Base-by-base conservation (phyloP, 2,113 vertebrate genomes). In the Thunnus maccoyii region DNA sequence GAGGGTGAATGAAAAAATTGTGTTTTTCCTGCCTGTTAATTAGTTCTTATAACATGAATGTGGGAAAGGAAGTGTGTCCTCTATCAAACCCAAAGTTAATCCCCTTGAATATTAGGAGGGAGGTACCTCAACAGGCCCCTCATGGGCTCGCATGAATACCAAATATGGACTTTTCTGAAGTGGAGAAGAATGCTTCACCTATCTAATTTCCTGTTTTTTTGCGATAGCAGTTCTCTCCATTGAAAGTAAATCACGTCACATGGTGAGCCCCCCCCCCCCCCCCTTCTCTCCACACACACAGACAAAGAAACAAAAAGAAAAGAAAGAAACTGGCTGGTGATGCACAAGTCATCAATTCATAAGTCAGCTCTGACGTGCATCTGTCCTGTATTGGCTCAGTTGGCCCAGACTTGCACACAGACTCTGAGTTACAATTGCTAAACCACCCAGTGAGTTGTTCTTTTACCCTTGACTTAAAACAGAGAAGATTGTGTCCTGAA, bases 381-480 rank as follows among this genome's bases (percentile, higher is more conserved):
- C 50, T 67, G 72, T 62, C 69, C n/a, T 74, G 47, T 50, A 12
- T 22, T 12, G 30, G 61, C 72, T 78, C 56, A 70, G 32, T 51
- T 73, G 71, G 67, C 52, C 10, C 61, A 44, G 36, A 46, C 36
- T 52, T 25, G 58, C 14, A 36, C 18, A 15, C 60, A 72, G 3
- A 65, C 60, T 84, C 30, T 36, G 52, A 83, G 16, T 61, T 68
- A 77, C 80, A 74, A 80, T 66, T 76, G 74, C 57, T 86, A 85
- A 88, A 78, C 79, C 84, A 84, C 78, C 80, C 80, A 68, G 78
- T 60, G 64, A 73, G 72, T 75, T 87, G 46, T 86, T 88, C 80
- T 87, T 89, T 85, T 89, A 90, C 80, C 88, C 91, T 92, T 92
- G 83, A 88, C 83, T 89, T 86, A 83, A 87, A 91, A 83, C 69